Evolutionary conservation across 2,797 vertebrate genomes (phyloP), one percentile per base, ranked within the genome.

Genomic region (Gymnoscopelus braueri): DNA sequence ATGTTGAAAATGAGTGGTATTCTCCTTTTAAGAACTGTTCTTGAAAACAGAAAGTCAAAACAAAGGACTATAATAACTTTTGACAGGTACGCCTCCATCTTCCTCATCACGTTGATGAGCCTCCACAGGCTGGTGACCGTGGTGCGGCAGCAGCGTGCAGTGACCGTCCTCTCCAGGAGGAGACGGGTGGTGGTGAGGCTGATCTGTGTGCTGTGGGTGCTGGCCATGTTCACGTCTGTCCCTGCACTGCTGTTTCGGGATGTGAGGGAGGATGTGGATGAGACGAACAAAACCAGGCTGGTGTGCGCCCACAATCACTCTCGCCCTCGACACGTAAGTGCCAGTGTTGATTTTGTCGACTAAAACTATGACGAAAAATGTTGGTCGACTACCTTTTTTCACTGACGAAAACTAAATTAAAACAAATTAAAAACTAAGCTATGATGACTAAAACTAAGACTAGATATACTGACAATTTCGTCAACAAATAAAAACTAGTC

Each of bases 91-190:
- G 95, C 96, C 15, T 97, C 96, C 74, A 90, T 97, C 74, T 92
- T 97, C 70, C 91, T 97, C 71, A 97, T 96, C 82, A 94, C 82
- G 0, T 84, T 96, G 75, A 96, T 97, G 94, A 97, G 96, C 56
- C 76, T 96, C 74, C 91, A 97, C 87, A 90, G 96, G 70, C 85
- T 96, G 77, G 88, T 96, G 26, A 94, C 90, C 0, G 85, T 97
- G 57, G 86, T 94, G 56, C 87, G 93, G 60, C 95, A 95, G 0
- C 87, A 71, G 9, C 87, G 75, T 19, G 19, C 19, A 65, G 55
- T 93, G 13, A 64, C 75, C 10, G 15, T 55, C 15, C 71, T 92
- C 35, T 79, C 88, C 59, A 94, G 82, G 65, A 92, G 58, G 26
- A 92, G 73, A 1, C 19, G 19, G 71, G 71, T 92, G 1, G 87